These are phyloP conservation scores for Spheniscus humboldti DNA, from an alignment of 2,797 vertebrate species.

Conservation along the genomic window DNA sequence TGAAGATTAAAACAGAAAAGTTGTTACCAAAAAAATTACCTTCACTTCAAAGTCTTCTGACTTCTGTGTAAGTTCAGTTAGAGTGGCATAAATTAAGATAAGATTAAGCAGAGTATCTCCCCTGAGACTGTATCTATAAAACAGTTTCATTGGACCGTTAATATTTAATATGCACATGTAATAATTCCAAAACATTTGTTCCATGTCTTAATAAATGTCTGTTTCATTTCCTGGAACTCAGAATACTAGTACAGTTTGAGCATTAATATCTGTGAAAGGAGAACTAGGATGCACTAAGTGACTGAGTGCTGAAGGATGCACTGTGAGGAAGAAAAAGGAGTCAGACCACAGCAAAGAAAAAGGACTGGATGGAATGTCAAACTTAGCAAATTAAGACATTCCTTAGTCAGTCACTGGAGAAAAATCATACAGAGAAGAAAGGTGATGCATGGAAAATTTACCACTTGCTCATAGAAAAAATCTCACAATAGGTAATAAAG, in stretches of 20 bases:
- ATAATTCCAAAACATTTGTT: not conserved
- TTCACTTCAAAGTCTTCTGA: slow-evolving; percentile 87
- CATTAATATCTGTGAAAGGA: not conserved
- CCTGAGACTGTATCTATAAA: slow-evolving; percentile 77
- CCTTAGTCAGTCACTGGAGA: not conserved
- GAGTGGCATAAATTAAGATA: slow-evolving; percentile 82
- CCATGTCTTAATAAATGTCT: not conserved
- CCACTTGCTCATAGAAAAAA: not conserved
- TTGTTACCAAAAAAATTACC: slow-evolving; percentile 71
- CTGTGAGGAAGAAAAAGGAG: not conserved
- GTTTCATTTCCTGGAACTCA: not conserved
- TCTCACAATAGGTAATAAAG: not conserved
- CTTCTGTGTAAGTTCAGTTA: slow-evolving; percentile 81
- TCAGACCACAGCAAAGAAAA: not conserved
- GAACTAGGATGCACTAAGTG: not conserved
- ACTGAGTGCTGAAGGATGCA: not conserved
- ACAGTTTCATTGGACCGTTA: not conserved
- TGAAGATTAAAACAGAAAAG: not conserved
- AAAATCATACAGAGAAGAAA: not conserved
- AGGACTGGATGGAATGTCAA: not conserved
- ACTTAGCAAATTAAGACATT: too few relatives aligned
- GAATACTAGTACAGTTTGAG: not conserved
- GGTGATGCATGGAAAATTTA: not conserved
- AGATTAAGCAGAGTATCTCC: slow-evolving; percentile 81
- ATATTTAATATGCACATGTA: not conserved